Percentiles rank a stretch among this genome's conserved stretches.
phyloP scores from a whole-genome alignment of 2,888 invertebrate species.

The Hipparchia semele region DNA sequence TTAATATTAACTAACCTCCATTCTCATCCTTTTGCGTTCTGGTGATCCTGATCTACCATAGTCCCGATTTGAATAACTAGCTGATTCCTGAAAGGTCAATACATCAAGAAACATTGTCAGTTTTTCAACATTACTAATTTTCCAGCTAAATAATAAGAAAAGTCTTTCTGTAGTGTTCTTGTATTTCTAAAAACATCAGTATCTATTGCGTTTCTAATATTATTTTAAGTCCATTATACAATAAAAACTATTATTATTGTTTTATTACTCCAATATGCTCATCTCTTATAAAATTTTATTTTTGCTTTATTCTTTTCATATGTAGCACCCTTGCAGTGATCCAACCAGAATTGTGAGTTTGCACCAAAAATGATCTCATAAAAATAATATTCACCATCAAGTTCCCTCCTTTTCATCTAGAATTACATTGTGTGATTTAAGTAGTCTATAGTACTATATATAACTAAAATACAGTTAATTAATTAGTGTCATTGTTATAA shows the following conservation, averaged over 20 bases:
- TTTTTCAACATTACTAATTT: conserved; percentile 12
- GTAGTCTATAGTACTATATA: too few relatives aligned
- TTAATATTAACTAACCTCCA: conserved; percentile 76
- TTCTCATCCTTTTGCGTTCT: conserved; percentile 85
- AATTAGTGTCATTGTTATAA: background rate
- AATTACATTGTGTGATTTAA: background rate
- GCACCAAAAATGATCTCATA: background rate
- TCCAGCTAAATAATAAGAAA: conserved; percentile 8
- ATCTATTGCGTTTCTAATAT: background rate
- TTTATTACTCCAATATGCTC: conserved; percentile 2
- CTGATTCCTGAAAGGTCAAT: conserved; percentile 67
- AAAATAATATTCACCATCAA: background rate
- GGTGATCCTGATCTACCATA: conserved; percentile 84
- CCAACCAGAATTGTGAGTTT: background rate
- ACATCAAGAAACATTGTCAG: conserved; percentile 29
- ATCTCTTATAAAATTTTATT: background rate
- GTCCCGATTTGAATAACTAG: conserved; percentile 79
- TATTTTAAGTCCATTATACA: conserved; percentile 2
- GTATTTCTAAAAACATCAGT: background rate
- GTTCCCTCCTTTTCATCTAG: background rate
- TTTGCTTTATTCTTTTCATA: background rate
- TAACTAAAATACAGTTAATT: too few relatives aligned
- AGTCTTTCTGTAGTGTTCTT: background rate
- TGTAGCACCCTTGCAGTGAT: background rate
- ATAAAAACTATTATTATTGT: background rate